phyloP scores from a whole-genome alignment of 2,797 vertebrate genomes.

The Peromyscus nudipes region DNA sequence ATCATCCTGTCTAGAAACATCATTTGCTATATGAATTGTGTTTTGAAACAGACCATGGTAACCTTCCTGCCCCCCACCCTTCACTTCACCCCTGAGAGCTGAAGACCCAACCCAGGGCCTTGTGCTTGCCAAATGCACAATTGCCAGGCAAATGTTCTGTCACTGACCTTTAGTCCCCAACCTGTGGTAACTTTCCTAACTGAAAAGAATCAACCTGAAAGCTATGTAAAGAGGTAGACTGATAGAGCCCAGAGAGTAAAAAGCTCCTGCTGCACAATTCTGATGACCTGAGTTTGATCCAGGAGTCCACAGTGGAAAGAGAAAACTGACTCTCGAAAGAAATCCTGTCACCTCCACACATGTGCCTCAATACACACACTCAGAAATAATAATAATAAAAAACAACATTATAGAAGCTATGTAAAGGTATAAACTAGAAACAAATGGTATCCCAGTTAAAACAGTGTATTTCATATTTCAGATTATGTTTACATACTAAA shows the following conservation, averaged over 20 bases:
- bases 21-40: slow-evolving; percentile 20
- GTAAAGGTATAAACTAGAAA: slow-evolving; percentile 35
- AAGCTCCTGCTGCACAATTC: background rate
- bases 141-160: background rate
- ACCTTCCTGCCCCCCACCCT: background rate
- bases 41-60: slow-evolving; percentile 27
- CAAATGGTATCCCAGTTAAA: slow-evolving; percentile 10
- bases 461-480: slow-evolving; percentile 20
- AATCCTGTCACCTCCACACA: background rate
- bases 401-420: background rate
- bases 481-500: background rate
- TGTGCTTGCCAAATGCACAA: no score
- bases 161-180: background rate
- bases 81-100: background rate
- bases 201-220: background rate
- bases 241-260: background rate
- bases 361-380: background rate
- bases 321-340: background rate
- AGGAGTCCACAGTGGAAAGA: background rate
- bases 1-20: background rate
- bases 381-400: background rate
- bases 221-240: background rate
- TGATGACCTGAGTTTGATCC: background rate
- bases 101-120: background rate
- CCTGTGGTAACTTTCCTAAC: background rate